Evolutionary conservation across 2,888 invertebrate species (phyloP).

Genomic region (Suillia variegata): DNA sequence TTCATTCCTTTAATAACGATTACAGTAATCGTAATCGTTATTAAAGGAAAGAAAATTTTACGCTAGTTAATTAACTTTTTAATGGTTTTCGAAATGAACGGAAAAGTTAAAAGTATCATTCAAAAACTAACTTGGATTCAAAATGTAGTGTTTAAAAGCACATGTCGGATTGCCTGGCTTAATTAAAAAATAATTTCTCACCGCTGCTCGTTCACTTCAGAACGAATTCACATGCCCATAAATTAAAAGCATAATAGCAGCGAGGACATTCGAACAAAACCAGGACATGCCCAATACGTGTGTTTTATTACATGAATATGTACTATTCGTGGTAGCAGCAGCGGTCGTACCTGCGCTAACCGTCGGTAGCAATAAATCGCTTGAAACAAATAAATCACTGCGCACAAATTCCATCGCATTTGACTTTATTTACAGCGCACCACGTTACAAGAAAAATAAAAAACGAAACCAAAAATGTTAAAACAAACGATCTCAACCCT

Average conservation of each 20-base stretch:
- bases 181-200: slow-evolving; percentile 52
- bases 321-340: slow-evolving; percentile 22
- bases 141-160: too few species aligned
- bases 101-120: too few species aligned
- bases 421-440: slow-evolving; percentile 37
- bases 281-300: slow-evolving; percentile 54
- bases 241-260: slow-evolving; percentile 58
- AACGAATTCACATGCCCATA: slow-evolving; percentile 43
- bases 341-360: slow-evolving; percentile 22
- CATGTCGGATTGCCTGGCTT: too few species aligned
- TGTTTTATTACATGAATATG: slow-evolving; percentile 7
- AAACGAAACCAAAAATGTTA: slow-evolving; percentile 16
- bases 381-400: slow-evolving; percentile 58
- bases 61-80: too few species aligned
- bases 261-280: slow-evolving; percentile 42
- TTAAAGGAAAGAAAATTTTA: too few species aligned
- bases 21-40: too few species aligned
- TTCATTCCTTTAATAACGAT: too few species aligned
- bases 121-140: too few species aligned
- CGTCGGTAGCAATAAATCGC: slow-evolving; percentile 56
- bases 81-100: too few species aligned
- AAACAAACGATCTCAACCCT: slow-evolving; percentile 2
- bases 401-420: slow-evolving; percentile 52
- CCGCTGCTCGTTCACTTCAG: neutral
- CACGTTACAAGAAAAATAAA: slow-evolving; percentile 23